Conservation (phyloP, 2,888 invertebrate species). For the Microplitis manilae region DNA sequence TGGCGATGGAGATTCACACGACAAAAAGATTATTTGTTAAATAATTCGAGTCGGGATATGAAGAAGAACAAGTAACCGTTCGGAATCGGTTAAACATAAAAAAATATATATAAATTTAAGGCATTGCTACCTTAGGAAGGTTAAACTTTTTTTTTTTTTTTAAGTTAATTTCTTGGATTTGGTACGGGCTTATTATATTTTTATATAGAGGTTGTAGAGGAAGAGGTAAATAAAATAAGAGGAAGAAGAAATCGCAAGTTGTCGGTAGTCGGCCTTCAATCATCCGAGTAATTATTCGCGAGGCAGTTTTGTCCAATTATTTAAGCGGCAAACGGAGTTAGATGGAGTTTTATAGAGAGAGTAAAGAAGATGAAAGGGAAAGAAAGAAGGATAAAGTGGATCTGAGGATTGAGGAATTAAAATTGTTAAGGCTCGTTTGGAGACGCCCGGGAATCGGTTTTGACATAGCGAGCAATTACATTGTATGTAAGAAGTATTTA, state of each 20-base stretch:
- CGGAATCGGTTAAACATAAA: neutral
- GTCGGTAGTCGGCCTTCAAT: constrained; percentile 51
- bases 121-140: neutral
- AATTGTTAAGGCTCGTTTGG: constrained; percentile 59
- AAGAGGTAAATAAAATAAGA: no score
- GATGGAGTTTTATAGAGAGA: neutral
- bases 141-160: neutral
- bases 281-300: constrained; percentile 62
- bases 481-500: constrained; percentile 42
- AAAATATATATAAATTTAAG: neutral
- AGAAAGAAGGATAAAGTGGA: constrained; percentile 38
- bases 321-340: constrained; percentile 52
- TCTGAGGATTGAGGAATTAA: constrained; percentile 64
- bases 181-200: constrained; percentile 32
- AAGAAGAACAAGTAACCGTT: neutral
- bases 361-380: constrained; percentile 1
- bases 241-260: constrained; percentile 13
- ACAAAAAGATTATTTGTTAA: neutral
- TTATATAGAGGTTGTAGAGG: neutral
- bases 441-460: constrained; percentile 39
- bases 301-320: constrained; percentile 63
- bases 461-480: constrained; percentile 39
- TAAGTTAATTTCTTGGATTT: constrained; percentile 17
- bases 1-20: neutral
- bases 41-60: neutral